Conservation (phyloP, 1,140 invertebrate genomes). For the Drosophila tani region DNA sequence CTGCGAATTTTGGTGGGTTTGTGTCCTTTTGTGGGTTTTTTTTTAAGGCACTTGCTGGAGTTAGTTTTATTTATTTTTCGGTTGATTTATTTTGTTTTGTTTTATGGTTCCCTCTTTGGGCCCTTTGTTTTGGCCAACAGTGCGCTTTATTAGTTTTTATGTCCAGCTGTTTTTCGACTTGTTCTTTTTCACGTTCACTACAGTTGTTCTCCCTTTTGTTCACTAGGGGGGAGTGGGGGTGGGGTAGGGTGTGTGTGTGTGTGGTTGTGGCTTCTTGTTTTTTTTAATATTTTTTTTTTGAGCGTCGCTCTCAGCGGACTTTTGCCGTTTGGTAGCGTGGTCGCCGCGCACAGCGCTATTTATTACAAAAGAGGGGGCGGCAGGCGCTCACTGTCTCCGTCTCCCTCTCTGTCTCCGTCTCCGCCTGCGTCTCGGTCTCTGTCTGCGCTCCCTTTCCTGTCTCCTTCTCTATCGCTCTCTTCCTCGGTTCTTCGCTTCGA, state of each 20-base stretch:
- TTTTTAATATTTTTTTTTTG: conserved; percentile 27
- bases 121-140: conserved; percentile 25
- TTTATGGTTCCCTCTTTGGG: conserved; percentile 11
- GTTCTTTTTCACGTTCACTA: conserved; percentile 32
- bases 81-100: conserved; percentile 14
- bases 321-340: conserved; percentile 73
- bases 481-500: conserved; percentile 60
- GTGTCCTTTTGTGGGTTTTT: neutral
- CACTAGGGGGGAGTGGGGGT: conserved; percentile 9
- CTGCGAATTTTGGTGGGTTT: conserved; percentile 15
- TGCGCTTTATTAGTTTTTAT: conserved; percentile 24
- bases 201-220: conserved; percentile 22
- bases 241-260: conserved; percentile 7
- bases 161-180: conserved; percentile 43
- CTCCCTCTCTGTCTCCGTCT: conserved; percentile 19
- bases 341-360: conserved; percentile 72
- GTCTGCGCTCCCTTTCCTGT: conserved; percentile 18
- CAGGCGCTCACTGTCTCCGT: conserved; percentile 55
- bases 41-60: conserved; percentile 60
- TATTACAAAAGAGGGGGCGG: conserved; percentile 73
- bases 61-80: conserved; percentile 8
- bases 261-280: conserved; percentile 5
- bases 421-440: conserved; percentile 21
- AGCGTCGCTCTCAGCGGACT: conserved; percentile 72
- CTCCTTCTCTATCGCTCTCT: conserved; percentile 29